phyloP scores from a whole-genome alignment of 2,888 invertebrate species.

The Deroplatys truncata region DNA sequence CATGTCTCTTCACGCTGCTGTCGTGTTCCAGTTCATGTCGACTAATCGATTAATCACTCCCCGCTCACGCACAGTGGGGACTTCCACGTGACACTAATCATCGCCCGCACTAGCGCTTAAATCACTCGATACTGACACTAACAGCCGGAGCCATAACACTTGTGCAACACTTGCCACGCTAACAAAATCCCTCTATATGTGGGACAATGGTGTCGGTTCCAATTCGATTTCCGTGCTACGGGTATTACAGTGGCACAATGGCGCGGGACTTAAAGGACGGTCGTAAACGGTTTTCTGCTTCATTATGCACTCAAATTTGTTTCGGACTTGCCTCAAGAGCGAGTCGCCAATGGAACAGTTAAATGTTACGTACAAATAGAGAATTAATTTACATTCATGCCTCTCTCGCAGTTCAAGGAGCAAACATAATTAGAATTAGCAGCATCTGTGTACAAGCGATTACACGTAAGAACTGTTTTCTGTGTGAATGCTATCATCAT shows the following conservation, averaged over 20 bases:
- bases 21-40: not conserved
- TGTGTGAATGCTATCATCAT: no score
- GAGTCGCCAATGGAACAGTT: not conserved
- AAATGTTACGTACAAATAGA: not conserved
- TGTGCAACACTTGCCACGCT: not conserved
- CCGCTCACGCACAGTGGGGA: not conserved
- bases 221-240: not conserved
- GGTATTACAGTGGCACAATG: not conserved
- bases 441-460: no score
- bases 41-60: not conserved
- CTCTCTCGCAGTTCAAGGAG: not conserved
- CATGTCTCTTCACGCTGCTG: not conserved
- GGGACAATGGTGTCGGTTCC: not conserved
- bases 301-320: not conserved
- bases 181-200: not conserved
- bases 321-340: not conserved
- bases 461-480: no score
- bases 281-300: not conserved
- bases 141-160: not conserved
- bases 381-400: not conserved
- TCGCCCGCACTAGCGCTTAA: not conserved
- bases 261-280: not conserved
- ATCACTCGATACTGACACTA: not conserved
- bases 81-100: not conserved
- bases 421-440: not conserved